Percentiles rank a stretch among this genome's conserved stretches.
Conservation (phyloP, 1,140 invertebrate species). For the Sesamia nonagrioides region DNA sequence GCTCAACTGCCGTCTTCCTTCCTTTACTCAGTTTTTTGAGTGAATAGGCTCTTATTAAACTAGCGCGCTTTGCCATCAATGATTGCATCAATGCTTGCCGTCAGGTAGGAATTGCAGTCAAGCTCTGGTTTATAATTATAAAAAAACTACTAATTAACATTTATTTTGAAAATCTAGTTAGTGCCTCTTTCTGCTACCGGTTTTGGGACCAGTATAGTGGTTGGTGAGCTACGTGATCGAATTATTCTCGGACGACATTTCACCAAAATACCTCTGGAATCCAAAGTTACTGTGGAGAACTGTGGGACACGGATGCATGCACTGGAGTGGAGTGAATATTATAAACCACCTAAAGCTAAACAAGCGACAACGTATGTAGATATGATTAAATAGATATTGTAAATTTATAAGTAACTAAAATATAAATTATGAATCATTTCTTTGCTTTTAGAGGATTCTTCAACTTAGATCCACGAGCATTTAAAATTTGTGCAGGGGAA, state of each 20-base stretch:
- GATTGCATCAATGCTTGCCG: too few relatives aligned
- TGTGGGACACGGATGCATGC: conserved; percentile 76
- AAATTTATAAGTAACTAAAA: neutral
- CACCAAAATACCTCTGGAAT: conserved; percentile 75
- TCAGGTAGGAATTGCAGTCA: too few relatives aligned
- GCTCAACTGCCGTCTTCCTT: too few relatives aligned
- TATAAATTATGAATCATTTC: neutral
- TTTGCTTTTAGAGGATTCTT: conserved; percentile 73
- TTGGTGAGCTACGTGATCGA: conserved; percentile 72
- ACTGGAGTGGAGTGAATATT: conserved; percentile 80
- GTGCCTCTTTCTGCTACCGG: conserved; percentile 79
- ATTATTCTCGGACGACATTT: conserved; percentile 79
- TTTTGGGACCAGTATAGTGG: conserved; percentile 78
- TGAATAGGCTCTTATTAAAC: too few relatives aligned
- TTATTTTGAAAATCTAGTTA: conserved; percentile 60
- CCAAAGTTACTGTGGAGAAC: conserved; percentile 78
- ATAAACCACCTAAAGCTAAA: conserved; percentile 78
- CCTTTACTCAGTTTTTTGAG: too few relatives aligned
- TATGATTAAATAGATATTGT: neutral
- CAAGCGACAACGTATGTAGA: conserved; percentile 66
- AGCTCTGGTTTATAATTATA: too few relatives aligned
- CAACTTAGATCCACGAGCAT: conserved; percentile 73
- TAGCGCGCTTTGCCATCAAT: too few relatives aligned
- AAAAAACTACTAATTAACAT: neutral
- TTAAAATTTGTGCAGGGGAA: conserved; percentile 80